phyloP scores from a whole-genome alignment of 2,888 invertebrate species.

The Drosophila nr. perissopoda region DNA sequence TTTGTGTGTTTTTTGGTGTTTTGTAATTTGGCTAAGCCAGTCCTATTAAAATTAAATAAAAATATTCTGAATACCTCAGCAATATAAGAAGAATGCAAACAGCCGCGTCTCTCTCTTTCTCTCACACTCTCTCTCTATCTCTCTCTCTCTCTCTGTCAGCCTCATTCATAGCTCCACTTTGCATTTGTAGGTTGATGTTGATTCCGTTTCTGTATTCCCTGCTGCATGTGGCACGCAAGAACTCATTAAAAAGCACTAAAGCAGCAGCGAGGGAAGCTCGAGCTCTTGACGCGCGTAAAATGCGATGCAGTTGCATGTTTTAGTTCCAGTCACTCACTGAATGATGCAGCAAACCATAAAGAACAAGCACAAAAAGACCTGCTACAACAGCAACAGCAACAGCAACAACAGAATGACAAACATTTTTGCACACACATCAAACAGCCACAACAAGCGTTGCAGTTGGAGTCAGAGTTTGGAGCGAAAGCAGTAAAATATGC shows the following conservation, averaged over 20 bases:
- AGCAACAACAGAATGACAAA: slow-evolving; percentile 51
- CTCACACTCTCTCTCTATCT: not conserved
- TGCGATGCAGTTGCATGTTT: slow-evolving; percentile 36
- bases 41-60: slow-evolving; percentile 63
- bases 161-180: slow-evolving; percentile 39
- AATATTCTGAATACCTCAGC: slow-evolving; percentile 53
- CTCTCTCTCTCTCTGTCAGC: not conserved
- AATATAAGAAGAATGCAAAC: slow-evolving; percentile 31
- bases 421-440: slow-evolving; percentile 48
- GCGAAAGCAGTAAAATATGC: slow-evolving; percentile 12
- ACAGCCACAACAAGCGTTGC: slow-evolving; percentile 8
- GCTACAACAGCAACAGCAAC: not conserved
- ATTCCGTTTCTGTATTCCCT: slow-evolving; percentile 28
- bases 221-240: slow-evolving; percentile 77
- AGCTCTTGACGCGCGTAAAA: slow-evolving; percentile 44
- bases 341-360: slow-evolving; percentile 64
- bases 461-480: slow-evolving; percentile 1
- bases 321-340: slow-evolving; percentile 48
- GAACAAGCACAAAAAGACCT: slow-evolving; percentile 34
- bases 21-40: slow-evolving; percentile 28
- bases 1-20: not conserved
- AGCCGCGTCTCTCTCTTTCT: not conserved
- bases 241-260: slow-evolving; percentile 63
- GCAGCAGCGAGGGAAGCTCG: slow-evolving; percentile 38
- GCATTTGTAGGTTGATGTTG: slow-evolving; percentile 40